Evolutionary conservation across 2,113 vertebrate species (phyloP).

Genomic region (Triplophysa tibetana): DNA sequence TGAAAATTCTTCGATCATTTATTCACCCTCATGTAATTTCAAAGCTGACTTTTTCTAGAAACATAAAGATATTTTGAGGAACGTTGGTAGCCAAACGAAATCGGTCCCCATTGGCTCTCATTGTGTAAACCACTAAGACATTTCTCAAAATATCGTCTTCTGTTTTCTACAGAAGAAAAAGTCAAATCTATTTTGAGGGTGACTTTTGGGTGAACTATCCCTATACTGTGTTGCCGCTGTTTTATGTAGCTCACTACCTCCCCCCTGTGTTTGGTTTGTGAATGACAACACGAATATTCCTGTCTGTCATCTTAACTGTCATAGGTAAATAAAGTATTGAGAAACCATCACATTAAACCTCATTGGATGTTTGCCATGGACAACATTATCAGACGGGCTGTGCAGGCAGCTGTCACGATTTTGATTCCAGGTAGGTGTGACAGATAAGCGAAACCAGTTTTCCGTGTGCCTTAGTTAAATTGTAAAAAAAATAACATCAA

Average conservation of each 20-base stretch:
- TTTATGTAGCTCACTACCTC: neutral
- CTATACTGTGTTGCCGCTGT: neutral
- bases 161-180: too few species aligned
- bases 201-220: neutral
- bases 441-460: neutral
- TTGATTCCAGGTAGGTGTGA: constrained; percentile 84
- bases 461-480: too few species aligned
- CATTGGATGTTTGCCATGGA: constrained; percentile 99
- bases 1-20: too few species aligned
- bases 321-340: constrained; percentile 92
- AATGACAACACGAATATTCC: neutral
- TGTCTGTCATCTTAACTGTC: constrained; percentile 23
- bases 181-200: too few species aligned
- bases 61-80: too few species aligned
- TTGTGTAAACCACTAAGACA: too few species aligned
- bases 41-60: too few species aligned
- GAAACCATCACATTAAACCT: constrained; percentile 90
- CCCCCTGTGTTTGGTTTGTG: neutral
- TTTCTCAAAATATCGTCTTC: too few species aligned
- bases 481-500: neutral
- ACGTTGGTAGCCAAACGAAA: too few species aligned
- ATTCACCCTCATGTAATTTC: too few species aligned
- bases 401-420: constrained; percentile 90
- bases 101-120: too few species aligned
- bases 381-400: constrained; percentile 89